Evolutionary conservation across 2,113 vertebrate species (phyloP).

Genomic region (Chaetodon auriga): DNA sequence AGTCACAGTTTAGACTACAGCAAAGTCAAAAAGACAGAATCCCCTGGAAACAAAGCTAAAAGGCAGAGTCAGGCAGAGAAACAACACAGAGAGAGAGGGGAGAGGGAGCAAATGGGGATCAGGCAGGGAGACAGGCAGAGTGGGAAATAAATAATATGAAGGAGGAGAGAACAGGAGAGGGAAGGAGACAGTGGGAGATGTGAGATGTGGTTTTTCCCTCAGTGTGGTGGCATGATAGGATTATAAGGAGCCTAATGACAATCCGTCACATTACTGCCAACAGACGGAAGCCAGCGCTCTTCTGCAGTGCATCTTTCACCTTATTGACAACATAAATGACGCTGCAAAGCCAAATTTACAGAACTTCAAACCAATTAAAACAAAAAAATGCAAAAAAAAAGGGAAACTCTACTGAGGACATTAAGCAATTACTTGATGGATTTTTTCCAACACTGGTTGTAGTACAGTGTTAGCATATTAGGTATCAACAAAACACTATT

Average conservation of each 20-base stretch:
- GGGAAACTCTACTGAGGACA: background rate
- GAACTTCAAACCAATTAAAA: background rate
- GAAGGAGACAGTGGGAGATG: background rate
- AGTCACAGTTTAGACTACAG: slow-evolving; percentile 41
- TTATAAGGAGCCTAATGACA: slow-evolving; percentile 23
- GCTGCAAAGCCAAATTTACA: background rate
- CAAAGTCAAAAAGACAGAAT: slow-evolving; percentile 46
- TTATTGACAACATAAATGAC: background rate
- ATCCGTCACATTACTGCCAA: slow-evolving; percentile 23
- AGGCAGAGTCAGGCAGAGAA: slow-evolving; percentile 6
- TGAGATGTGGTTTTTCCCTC: background rate
- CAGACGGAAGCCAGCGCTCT: slow-evolving; percentile 9
- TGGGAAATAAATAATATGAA: slow-evolving; percentile 20
- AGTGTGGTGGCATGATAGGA: slow-evolving; percentile 13
- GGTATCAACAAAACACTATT: background rate
- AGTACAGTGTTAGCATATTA: background rate
- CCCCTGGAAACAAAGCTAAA: slow-evolving; percentile 20
- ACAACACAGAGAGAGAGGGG: background rate
- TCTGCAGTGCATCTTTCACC: background rate
- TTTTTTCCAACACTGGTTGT: background rate
- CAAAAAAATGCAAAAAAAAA: background rate
- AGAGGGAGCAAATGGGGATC: slow-evolving; percentile 13
- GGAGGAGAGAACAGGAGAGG: background rate
- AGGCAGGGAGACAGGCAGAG: slow-evolving; percentile 11
- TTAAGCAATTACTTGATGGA: background rate